phyloP scores from a whole-genome alignment of 2,888 invertebrate genomes.

The Petrolisthes cinctipes region DNA sequence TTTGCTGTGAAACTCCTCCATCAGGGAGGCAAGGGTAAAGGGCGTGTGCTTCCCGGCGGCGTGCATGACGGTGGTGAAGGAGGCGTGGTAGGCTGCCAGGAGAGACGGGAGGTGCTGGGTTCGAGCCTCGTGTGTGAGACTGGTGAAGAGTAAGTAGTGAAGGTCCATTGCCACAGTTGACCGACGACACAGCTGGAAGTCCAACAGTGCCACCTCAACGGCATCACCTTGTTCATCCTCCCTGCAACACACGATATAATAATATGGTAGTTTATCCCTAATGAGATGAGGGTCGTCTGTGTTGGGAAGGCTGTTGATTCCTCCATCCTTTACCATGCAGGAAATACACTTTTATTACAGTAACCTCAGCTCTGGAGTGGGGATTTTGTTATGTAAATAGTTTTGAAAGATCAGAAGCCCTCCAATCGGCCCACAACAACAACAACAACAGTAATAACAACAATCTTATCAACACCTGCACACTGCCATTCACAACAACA shows the following conservation, averaged over 20 bases:
- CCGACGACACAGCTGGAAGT: slow-evolving; percentile 49
- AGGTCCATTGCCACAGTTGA: slow-evolving; percentile 46
- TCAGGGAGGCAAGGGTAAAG: slow-evolving; percentile 40
- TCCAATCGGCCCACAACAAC: too few species aligned
- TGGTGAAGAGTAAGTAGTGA: slow-evolving; percentile 58
- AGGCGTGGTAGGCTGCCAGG: slow-evolving; percentile 44
- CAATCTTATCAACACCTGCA: too few species aligned
- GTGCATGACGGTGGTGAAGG: slow-evolving; percentile 32
- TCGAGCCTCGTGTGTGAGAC: slow-evolving; percentile 33
- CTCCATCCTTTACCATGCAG: too few species aligned
- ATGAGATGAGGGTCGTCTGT: not conserved
- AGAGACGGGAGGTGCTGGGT: slow-evolving; percentile 28
- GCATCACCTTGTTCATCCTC: slow-evolving; percentile 37
- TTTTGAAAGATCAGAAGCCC: too few species aligned
- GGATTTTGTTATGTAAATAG: not conserved
- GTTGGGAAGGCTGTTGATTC: not conserved
- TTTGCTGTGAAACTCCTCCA: slow-evolving; percentile 22
- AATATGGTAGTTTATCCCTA: too few species aligned
- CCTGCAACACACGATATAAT: slow-evolving; percentile 19
- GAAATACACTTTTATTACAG: not conserved
- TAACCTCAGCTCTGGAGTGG: not conserved
- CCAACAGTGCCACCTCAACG: slow-evolving; percentile 52
- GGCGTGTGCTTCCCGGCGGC: slow-evolving; percentile 15
- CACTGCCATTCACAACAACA: too few species aligned
- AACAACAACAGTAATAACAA: too few species aligned